Conservation (phyloP, 2,113 vertebrate species). For the Gavia stellata region DNA sequence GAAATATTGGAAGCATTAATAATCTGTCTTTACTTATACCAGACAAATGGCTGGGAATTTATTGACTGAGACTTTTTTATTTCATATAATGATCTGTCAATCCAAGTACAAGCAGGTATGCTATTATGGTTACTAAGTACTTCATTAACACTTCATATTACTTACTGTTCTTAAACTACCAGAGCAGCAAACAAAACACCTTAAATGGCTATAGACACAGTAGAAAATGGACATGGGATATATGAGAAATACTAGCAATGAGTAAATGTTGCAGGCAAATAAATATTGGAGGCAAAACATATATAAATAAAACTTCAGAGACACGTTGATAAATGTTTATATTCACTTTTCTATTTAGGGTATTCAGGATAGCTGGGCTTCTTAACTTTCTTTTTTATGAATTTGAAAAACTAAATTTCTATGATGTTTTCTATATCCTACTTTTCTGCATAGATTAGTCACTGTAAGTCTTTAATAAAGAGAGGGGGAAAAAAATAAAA, state of each 20-base stretch:
- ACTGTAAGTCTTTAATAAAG: not conserved
- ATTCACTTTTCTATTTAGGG: not conserved
- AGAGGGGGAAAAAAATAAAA: not conserved
- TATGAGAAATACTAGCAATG: not conserved
- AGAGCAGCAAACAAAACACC: not conserved
- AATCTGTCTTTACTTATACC: not conserved
- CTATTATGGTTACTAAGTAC: not conserved
- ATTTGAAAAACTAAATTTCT: not conserved
- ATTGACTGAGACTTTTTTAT: not conserved
- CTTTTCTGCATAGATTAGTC: not conserved
- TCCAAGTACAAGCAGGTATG: not conserved
- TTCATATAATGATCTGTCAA: not conserved
- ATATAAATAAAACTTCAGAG: not conserved
- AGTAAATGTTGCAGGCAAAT: not conserved
- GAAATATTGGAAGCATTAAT: not conserved
- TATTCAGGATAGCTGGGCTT: not conserved
- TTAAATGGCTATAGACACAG: not conserved
- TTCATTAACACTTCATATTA: not conserved
- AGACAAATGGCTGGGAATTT: not conserved
- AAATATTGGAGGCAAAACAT: not conserved
- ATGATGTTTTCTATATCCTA: not conserved
- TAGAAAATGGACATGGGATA: not conserved
- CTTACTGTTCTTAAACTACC: not conserved
- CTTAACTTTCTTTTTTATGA: not conserved
- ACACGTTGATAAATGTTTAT: not conserved